Evolutionary conservation across 2,797 vertebrate genomes (phyloP).

Genomic region (Pangasius krempfi): DNA sequence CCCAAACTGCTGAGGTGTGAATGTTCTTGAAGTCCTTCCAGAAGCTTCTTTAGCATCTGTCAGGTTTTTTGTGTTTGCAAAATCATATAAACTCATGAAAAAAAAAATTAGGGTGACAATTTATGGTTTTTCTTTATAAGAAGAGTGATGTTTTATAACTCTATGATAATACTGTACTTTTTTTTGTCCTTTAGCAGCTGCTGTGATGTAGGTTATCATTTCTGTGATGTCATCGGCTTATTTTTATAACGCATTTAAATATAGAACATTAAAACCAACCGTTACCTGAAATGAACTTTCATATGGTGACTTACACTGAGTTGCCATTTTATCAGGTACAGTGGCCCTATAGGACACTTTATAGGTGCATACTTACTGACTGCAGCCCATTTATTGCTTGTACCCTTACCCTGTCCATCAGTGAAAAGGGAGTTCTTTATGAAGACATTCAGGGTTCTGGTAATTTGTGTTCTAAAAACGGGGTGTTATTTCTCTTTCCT

Average conservation of each 20-base stretch:
- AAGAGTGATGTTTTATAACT: neutral
- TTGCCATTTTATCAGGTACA: neutral
- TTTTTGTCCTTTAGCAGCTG: neutral
- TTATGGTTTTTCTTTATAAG: neutral
- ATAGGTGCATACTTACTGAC: neutral
- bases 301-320: neutral
- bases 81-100: neutral
- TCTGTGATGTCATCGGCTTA: neutral
- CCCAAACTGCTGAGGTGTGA: conserved; percentile 67
- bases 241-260: neutral
- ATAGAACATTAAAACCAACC: neutral
- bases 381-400: neutral
- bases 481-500: conserved; percentile 18
- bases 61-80: conserved; percentile 12
- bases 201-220: neutral
- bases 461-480: neutral
- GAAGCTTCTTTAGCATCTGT: conserved; percentile 44
- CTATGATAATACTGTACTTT: neutral
- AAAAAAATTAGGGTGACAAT: neutral
- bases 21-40: conserved; percentile 63
- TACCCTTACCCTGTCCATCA: neutral
- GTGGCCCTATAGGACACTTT: neutral
- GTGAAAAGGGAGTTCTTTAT: neutral
- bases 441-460: no score
- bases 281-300: neutral